phyloP scores from a whole-genome alignment of 2,113 vertebrate genomes.

The Macheiramphus alcinus region DNA sequence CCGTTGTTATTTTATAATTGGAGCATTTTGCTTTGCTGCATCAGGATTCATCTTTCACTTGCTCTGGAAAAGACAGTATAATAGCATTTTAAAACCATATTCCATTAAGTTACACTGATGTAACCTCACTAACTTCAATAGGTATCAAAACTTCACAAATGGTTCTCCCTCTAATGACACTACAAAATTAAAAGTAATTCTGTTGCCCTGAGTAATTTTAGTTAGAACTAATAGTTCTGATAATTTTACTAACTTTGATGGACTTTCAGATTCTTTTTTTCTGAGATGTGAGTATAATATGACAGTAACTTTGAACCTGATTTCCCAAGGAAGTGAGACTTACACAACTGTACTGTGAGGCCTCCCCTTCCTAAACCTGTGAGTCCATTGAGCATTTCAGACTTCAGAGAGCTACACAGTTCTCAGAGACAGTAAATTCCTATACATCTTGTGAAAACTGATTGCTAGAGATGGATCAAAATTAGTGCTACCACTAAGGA shows the following conservation, averaged over 20 bases:
- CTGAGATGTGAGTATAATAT: rapidly evolving
- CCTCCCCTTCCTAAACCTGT: background rate
- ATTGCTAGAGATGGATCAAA: background rate
- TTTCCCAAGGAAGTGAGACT: background rate
- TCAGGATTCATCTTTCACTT: background rate
- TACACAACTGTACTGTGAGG: background rate
- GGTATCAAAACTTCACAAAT: background rate
- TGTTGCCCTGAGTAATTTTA: background rate
- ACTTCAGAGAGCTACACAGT: background rate
- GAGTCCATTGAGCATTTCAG: background rate
- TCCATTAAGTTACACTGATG: background rate
- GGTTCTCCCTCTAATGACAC: background rate
- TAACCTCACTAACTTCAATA: background rate
- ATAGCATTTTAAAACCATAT: background rate
- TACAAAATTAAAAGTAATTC: background rate
- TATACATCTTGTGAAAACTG: background rate
- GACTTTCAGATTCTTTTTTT: background rate
- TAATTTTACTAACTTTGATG: background rate
- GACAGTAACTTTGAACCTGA: background rate
- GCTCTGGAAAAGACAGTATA: background rate
- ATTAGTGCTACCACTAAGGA: background rate
- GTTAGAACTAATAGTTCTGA: background rate
- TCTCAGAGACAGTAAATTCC: background rate
- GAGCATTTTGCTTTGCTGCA: background rate
- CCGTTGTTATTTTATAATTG: background rate